These are phyloP conservation scores for Cotesia chilonis DNA, from an alignment of 1,140 invertebrate genomes.

Conservation along the genomic window DNA sequence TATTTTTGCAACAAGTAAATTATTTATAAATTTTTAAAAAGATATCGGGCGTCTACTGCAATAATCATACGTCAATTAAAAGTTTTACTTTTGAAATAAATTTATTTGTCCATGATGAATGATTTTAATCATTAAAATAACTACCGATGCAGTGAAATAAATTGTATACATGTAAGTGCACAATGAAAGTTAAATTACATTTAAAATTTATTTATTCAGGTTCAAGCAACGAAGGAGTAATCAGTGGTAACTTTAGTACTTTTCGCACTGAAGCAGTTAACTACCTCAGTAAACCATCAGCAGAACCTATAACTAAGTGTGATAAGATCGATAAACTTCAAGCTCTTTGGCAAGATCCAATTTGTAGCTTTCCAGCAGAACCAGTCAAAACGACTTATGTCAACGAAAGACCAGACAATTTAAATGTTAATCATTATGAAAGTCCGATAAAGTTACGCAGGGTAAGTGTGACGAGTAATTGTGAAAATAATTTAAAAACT, in stretches of 20 bases:
- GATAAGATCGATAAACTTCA: slow-evolving; percentile 63
- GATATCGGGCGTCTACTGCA: too few relatives aligned
- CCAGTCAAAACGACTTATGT: slow-evolving; percentile 51
- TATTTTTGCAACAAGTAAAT: too few relatives aligned
- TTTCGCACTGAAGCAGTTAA: slow-evolving; percentile 53
- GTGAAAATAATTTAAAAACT: slow-evolving; percentile 58
- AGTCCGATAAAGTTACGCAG: slow-evolving; percentile 64
- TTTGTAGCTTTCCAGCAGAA: slow-evolving; percentile 47
- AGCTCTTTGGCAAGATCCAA: slow-evolving; percentile 54
- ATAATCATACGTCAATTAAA: too few relatives aligned
- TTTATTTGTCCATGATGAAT: too few relatives aligned
- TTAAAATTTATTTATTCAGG: slow-evolving; percentile 32
- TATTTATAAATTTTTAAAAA: too few relatives aligned
- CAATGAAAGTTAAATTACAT: background rate
- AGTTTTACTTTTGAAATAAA: too few relatives aligned
- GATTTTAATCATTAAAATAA: too few relatives aligned
- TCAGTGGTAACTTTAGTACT: slow-evolving; percentile 37
- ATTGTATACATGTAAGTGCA: too few relatives aligned
- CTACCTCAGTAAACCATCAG: slow-evolving; percentile 57
- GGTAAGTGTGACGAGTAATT: slow-evolving; percentile 52
- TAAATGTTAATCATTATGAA: slow-evolving; percentile 61
- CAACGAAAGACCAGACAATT: slow-evolving; percentile 50
- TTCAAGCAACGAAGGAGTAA: slow-evolving; percentile 35
- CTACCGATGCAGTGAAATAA: too few relatives aligned
- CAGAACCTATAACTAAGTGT: slow-evolving; percentile 57